Conservation (phyloP, 2,888 invertebrate species). For the Agrotis clavis region DNA sequence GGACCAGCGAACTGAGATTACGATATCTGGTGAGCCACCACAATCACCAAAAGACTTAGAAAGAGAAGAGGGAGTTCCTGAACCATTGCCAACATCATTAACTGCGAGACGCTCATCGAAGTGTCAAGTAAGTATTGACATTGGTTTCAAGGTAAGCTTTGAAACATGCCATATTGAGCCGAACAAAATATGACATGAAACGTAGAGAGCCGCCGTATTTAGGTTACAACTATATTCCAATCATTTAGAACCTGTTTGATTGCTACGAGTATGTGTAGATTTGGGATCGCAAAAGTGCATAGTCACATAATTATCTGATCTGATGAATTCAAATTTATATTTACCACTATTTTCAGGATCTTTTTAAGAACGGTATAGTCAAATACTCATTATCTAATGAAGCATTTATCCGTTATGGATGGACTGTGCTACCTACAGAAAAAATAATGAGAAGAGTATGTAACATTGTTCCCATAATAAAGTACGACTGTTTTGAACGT, state of each 20-base stretch:
- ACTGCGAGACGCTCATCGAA: neutral
- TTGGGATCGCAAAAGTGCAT: too few species aligned
- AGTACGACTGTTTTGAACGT: neutral
- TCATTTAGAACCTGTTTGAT: too few species aligned
- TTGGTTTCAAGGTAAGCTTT: neutral
- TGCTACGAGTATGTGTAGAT: too few species aligned
- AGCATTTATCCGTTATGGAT: constrained; percentile 75
- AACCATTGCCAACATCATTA: constrained; percentile 56
- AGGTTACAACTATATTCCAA: neutral
- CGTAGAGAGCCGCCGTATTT: neutral
- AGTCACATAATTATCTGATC: too few species aligned
- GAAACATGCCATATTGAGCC: neutral
- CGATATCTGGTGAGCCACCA: constrained; percentile 68
- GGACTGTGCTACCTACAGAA: constrained; percentile 72
- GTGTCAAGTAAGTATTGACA: neutral
- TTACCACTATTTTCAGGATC: constrained; percentile 11
- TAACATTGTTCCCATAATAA: too few species aligned
- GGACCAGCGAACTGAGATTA: constrained; percentile 20
- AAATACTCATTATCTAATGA: constrained; percentile 71
- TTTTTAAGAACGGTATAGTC: constrained; percentile 56
- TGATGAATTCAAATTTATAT: too few species aligned
- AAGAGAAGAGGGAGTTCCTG: neutral
- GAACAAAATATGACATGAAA: neutral
- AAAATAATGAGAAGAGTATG: constrained; percentile 77
- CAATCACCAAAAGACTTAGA: constrained; percentile 14